Percentiles rank a stretch among this genome's conserved stretches.
Conservation (phyloP, 2,113 vertebrate genomes). For the Brachionichthys hirsutus region DNA sequence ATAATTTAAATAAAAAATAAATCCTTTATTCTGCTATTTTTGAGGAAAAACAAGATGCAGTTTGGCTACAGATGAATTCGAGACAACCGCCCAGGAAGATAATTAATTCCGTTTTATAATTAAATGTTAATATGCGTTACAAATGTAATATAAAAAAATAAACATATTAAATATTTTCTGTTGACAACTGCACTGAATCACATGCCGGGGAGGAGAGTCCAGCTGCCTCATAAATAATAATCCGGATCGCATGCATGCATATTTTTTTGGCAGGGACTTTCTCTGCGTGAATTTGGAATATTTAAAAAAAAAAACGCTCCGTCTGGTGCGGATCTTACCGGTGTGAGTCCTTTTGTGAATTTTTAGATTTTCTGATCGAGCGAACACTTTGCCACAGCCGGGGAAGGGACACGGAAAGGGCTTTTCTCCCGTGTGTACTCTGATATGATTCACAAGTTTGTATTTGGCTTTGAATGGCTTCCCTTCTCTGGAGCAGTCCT, state of each 20-base stretch:
- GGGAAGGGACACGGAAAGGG: slow-evolving; percentile 80
- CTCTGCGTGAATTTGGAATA: slow-evolving; percentile 33
- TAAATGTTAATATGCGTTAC: not conserved
- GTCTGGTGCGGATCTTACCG: slow-evolving; percentile 69
- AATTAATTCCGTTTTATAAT: not conserved
- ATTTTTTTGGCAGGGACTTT: slow-evolving; percentile 24
- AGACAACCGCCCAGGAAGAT: not conserved
- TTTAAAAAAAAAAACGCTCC: not conserved
- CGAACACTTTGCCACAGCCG: slow-evolving; percentile 84
- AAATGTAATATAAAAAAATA: slow-evolving; percentile 1
- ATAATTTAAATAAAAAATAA: not conserved
- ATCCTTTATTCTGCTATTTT: not conserved
- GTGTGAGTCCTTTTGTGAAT: slow-evolving; percentile 86
- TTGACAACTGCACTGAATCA: slow-evolving; percentile 41
- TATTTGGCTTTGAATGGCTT: slow-evolving; percentile 87
- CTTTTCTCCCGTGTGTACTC: slow-evolving; percentile 85
- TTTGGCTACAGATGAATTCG: slow-evolving; percentile 4
- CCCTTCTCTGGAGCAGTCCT: slow-evolving; percentile 81
- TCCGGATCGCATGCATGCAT: slow-evolving; percentile 37
- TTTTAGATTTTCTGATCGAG: slow-evolving; percentile 84
- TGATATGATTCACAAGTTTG: slow-evolving; percentile 86
- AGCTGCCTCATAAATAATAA: slow-evolving; percentile 56
- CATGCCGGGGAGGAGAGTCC: slow-evolving; percentile 29
- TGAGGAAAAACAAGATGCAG: not conserved
- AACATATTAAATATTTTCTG: slow-evolving; percentile 29